Base-by-base conservation (phyloP, 2,888 invertebrate species). In the Amphimallon solstitiale region DNA sequence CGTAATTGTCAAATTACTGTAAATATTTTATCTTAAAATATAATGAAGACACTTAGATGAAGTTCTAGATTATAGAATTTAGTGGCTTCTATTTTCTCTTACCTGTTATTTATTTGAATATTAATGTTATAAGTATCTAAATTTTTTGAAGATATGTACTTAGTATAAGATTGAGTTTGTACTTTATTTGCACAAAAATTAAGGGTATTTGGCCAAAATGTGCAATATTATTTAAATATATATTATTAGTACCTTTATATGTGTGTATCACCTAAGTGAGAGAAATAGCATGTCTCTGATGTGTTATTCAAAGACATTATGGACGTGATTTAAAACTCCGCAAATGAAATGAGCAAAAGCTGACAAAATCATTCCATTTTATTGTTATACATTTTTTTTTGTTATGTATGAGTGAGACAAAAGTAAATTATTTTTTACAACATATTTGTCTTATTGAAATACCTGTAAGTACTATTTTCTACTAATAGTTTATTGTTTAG, bases 151-250 rank as follows among this genome's bases (percentile, higher is more conserved):
- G 17, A 48, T 5, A 5, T 43, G 3, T 43, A 43, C 15, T n/a
- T n/a, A n/a, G n/a, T n/a, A n/a, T n/a, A 43, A 43, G 10, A 43
- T 15, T 15, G 1, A 61, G 12, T 48, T 48, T 15, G 19, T 9
- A 21, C 23, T 37, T 48, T 59, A 17, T 48, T 21, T 65, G 62
- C 60, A 60, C 60, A 49, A 60, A 65, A 15, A 46, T 63, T 40
- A 38, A n/a, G 40, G 34, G 38, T 60, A 66, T 66, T 70, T 71
- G 74, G 74, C 74, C 74, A 72, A 69, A 68, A 71, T 72, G 74
- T 75, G 74, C 74, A 75, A 75, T 75, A 73, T 56, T 59, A 64
- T 59, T 66, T 68, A 43, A 62, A 56, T 46, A 34, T 64, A 49
- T 23, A 49, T 62, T 4, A 45, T 1, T 45, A 9, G 14, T 14